phyloP scores from a whole-genome alignment of 2,113 vertebrate genomes.

The Psittacula cyanocephala region DNA sequence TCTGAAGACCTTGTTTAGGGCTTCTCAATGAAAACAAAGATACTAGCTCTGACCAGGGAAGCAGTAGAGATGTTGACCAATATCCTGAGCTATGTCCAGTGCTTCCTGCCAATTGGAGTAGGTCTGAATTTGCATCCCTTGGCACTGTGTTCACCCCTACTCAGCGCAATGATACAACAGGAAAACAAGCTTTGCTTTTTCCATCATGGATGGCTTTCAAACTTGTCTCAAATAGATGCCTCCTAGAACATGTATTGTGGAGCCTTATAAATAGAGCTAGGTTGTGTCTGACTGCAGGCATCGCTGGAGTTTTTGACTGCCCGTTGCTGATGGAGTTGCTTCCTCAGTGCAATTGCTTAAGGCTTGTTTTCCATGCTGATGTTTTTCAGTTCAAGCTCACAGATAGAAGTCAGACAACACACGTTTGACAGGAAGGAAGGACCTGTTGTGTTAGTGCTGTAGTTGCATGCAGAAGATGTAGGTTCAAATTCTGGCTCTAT shows the following conservation, averaged over 20 bases:
- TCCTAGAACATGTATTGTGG: not conserved
- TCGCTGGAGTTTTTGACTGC: not conserved
- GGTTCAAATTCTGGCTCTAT: not conserved
- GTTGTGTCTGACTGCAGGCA: not conserved
- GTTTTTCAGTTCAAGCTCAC: not conserved
- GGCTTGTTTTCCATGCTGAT: not conserved
- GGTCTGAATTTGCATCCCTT: not conserved
- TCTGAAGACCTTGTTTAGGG: not conserved
- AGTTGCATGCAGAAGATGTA: not conserved
- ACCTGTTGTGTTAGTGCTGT: not conserved
- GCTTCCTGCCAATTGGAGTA: not conserved
- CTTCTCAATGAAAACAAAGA: not conserved
- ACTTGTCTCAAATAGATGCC: not conserved
- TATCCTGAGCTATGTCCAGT: not conserved
- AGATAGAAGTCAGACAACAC: not conserved
- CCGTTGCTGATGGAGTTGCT: not conserved
- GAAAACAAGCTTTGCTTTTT: not conserved
- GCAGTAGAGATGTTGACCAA: not conserved
- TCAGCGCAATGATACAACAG: fast-evolving
- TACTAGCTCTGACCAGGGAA: not conserved
- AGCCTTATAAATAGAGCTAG: not conserved
- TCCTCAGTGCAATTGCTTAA: not conserved
- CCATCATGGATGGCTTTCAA: not conserved
- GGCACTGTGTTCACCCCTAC: not conserved
- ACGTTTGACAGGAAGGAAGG: not conserved